These are phyloP conservation scores for Archegozetes longisetosus DNA, from an alignment of 1,140 invertebrate genomes.

Conservation along the genomic window DNA sequence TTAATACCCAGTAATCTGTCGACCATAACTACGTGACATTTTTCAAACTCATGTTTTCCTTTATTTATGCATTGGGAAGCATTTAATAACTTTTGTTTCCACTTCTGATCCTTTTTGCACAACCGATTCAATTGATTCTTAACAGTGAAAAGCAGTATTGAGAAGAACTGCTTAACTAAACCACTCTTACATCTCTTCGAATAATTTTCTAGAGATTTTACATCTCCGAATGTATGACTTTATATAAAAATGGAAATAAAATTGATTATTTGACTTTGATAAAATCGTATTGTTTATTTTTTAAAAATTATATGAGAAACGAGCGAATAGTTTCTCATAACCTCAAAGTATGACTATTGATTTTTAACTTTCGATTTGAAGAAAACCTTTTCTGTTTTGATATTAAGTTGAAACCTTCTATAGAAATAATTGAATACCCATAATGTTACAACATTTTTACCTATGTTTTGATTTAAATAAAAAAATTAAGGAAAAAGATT, in stretches of 20 bases:
- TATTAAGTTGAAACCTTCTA: too few relatives aligned
- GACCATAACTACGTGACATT: conserved; percentile 1
- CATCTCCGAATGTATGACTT: neutral
- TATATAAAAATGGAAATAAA: neutral
- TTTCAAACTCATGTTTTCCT: neutral
- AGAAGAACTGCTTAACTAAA: conserved; percentile 8
- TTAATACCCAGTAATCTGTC: neutral
- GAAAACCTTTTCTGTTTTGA: too few relatives aligned
- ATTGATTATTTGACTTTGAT: neutral
- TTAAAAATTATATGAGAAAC: neutral
- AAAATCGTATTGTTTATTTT: neutral
- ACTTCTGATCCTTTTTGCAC: conserved; percentile 9
- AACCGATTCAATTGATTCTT: conserved; percentile 3
- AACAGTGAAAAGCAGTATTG: neutral
- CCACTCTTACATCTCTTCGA: conserved; percentile 8
- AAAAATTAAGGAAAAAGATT: too few relatives aligned
- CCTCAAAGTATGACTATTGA: too few relatives aligned
- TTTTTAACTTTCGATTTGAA: too few relatives aligned
- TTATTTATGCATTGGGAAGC: conserved; percentile 8
- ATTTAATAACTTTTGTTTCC: neutral
- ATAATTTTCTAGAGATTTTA: conserved; percentile 1
- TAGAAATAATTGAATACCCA: too few relatives aligned
- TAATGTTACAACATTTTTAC: too few relatives aligned
- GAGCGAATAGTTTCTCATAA: neutral
- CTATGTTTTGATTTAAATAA: too few relatives aligned